Base-by-base conservation (phyloP, 23 tunicate species). In the Styela clava region DNA sequence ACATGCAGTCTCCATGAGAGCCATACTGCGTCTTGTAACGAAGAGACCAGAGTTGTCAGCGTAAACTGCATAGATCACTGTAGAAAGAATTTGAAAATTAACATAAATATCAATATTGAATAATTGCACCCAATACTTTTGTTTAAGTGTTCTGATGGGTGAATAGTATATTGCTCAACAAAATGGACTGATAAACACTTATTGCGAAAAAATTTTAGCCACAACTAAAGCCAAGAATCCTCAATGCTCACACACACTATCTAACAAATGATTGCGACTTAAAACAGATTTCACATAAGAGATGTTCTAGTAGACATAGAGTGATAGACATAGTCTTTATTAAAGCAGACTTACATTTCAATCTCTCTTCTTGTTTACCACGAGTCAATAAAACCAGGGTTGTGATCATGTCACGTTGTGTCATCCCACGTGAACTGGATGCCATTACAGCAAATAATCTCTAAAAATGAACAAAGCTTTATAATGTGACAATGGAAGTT, bases 11-110 rank as follows among this genome's bases (percentile, higher is more conserved):
- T 87, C 88, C 98, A 93, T 93, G 34, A 68, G 35, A 2, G 98
- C 91, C 98, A 93, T 93, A 62, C 93, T 87, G 76, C 74, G 52
- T 37, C 98, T 84, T 34, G 98, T 93, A 2, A 93, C 93, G 32
- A 44, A 69, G 2, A 74, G 25, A 24, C 79, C 82, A 63, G 68
- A 51, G 3, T 87, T 81, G 73, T 93, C 98, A 52, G 89, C 87
- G 52, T 93, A 93, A 3, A 93, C 91, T 7, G 93, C 94, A 81
- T 71, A 93, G 22, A 78, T 81, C 81, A 93, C 98, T 93, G 84
- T 77, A 12, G 52, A n/a, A 61, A 22, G 21, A 23, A 31, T 62
- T 63, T n/a, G n/a, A n/a, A n/a, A 31, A 74, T 20, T 61, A 21
- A 61, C 22, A 21, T 21, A 61, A 22, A 61, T 61, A 0, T n/a